Evolutionary conservation across 2,888 invertebrate genomes (phyloP).

Genomic region (Incurvaria masculella): DNA sequence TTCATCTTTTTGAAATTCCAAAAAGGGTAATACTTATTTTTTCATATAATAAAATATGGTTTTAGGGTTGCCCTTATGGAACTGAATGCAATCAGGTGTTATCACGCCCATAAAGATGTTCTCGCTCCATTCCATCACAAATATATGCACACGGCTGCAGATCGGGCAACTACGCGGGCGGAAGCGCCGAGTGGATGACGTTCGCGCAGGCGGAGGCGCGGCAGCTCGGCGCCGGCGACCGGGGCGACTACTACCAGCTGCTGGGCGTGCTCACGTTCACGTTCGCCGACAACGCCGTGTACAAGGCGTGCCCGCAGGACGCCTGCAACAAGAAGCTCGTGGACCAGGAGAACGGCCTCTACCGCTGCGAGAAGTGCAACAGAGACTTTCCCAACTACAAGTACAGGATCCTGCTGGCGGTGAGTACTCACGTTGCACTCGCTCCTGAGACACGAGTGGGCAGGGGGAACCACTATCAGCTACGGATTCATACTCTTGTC

Average conservation of each 20-base stretch:
- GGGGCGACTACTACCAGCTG: constrained; percentile 76
- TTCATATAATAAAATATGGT: too few species aligned
- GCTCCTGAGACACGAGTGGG: too few species aligned
- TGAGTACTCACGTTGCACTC: constrained; percentile 47
- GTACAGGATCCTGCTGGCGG: constrained; percentile 77
- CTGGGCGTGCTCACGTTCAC: constrained; percentile 78
- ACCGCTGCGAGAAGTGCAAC: constrained; percentile 94
- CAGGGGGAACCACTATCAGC: too few species aligned
- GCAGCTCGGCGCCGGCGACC: constrained; percentile 70
- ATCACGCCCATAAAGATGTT: too few species aligned
- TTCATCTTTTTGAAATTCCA: too few species aligned
- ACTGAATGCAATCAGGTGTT: too few species aligned
- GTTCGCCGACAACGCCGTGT: constrained; percentile 79
- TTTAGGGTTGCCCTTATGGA: too few species aligned
- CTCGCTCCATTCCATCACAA: neutral
- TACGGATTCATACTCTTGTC: too few species aligned
- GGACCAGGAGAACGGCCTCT: constrained; percentile 84
- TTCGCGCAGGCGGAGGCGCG: constrained; percentile 71
- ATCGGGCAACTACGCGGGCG: constrained; percentile 42
- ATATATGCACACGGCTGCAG: constrained; percentile 22
- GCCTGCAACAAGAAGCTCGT: constrained; percentile 95
- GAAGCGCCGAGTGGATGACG: constrained; percentile 66
- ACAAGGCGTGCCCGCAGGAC: constrained; percentile 86
- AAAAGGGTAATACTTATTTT: too few species aligned
- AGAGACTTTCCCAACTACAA: constrained; percentile 81